Percentiles rank a stretch among this genome's conserved stretches.
These are phyloP conservation scores for Phaonia tiefii DNA, from an alignment of 2,888 invertebrate genomes.

Conservation along the genomic window DNA sequence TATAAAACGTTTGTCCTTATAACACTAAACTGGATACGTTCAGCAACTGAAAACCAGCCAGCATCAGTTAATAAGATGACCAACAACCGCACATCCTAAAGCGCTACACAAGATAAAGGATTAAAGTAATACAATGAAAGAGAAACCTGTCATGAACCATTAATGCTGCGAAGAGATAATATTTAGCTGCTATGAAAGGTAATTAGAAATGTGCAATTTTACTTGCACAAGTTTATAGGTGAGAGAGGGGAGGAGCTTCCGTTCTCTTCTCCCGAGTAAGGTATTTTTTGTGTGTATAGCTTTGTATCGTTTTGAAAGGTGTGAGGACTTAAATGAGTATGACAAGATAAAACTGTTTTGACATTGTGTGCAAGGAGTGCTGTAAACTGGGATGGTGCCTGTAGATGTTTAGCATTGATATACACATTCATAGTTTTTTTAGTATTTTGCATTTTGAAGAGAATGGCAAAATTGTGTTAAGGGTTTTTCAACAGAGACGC, in stretches of 20 bases:
- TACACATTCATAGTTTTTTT: too few relatives aligned
- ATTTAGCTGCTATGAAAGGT: not conserved
- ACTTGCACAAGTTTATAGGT: not conserved
- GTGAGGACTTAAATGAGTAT: too few relatives aligned
- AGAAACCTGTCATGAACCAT: slow-evolving; percentile 20
- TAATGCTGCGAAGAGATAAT: not conserved
- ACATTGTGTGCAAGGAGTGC: not conserved
- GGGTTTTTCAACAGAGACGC: too few relatives aligned
- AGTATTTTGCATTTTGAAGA: too few relatives aligned
- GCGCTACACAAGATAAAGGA: slow-evolving; percentile 17
- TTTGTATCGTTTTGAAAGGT: too few relatives aligned
- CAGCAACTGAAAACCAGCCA: slow-evolving; percentile 7
- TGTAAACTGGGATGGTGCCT: not conserved
- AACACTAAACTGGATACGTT: slow-evolving; percentile 23
- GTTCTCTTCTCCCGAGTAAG: too few relatives aligned
- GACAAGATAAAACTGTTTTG: too few relatives aligned
- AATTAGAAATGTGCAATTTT: slow-evolving; percentile 19
- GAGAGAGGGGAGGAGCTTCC: too few relatives aligned
- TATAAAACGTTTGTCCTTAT: slow-evolving; percentile 50
- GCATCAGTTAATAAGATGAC: not conserved
- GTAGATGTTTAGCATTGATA: too few relatives aligned
- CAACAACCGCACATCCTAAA: not conserved
- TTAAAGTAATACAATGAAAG: slow-evolving; percentile 11
- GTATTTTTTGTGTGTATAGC: not conserved
- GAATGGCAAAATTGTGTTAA: too few relatives aligned